phyloP scores from a whole-genome alignment of 1,140 invertebrate species.

The Berghia stephanieae region DNA sequence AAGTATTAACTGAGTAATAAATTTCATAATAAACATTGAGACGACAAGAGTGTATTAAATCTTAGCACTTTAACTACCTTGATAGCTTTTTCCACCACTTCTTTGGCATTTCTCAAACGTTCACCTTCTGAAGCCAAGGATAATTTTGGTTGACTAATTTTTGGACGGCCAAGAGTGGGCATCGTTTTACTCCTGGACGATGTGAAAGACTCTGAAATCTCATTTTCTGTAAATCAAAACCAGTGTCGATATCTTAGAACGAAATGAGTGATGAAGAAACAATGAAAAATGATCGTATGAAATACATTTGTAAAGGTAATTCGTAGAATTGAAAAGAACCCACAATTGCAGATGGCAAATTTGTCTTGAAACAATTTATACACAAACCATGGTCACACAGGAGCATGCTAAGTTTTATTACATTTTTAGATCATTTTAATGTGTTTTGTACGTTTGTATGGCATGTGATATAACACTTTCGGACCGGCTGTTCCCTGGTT shows the following conservation, averaged over 20 bases:
- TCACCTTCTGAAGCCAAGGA: conserved; percentile 43
- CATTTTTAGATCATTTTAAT: no score
- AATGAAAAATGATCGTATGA: background rate
- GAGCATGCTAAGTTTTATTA: no score
- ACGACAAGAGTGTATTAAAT: no score
- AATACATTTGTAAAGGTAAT: background rate
- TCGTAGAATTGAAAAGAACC: background rate
- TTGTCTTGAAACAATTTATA: no score
- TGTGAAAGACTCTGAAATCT: conserved; percentile 37
- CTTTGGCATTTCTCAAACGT: conserved; percentile 59
- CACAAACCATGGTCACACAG: no score
- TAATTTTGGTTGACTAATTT: conserved; percentile 45
- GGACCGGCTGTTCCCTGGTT: no score
- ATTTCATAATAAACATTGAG: no score
- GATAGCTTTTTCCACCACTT: conserved; percentile 64
- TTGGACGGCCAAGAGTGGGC: conserved; percentile 51
- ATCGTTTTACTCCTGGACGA: conserved; percentile 60
- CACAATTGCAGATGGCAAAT: no score
- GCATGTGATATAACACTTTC: no score
- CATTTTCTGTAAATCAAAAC: conserved; percentile 37
- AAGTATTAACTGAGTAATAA: no score
- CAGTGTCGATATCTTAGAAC: background rate
- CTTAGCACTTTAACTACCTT: conserved; percentile 51
- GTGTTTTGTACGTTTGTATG: no score
- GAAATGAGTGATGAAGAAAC: background rate